phyloP scores from a whole-genome alignment of 2,797 vertebrate genomes.

The Peromyscus melanophrys region DNA sequence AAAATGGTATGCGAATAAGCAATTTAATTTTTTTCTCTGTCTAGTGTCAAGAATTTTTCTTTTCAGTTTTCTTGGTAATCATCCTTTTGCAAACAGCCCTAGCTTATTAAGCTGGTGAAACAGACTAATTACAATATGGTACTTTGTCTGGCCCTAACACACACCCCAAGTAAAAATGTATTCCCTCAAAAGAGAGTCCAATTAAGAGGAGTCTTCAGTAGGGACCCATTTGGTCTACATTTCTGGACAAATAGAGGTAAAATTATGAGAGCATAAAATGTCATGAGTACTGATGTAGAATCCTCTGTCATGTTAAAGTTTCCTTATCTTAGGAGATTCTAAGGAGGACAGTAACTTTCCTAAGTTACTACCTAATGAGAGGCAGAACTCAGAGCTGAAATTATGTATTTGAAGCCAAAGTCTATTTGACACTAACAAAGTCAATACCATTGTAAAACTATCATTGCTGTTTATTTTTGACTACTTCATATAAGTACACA shows the following conservation, averaged over 20 bases:
- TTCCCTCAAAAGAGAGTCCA: neutral
- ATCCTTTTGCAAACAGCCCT: neutral
- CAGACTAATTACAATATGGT: conserved; percentile 2
- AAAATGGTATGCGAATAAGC: conserved; percentile 56
- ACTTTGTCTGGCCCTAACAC: neutral
- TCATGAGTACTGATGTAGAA: neutral
- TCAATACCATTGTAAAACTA: neutral
- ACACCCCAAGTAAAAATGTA: neutral
- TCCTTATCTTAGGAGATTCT: neutral
- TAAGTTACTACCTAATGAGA: neutral
- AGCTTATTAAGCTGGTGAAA: conserved; percentile 53
- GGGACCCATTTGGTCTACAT: neutral
- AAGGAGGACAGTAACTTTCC: neutral
- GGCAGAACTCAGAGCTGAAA: neutral
- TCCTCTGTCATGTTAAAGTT: neutral
- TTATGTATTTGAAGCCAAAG: neutral
- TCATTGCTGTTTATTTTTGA: neutral
- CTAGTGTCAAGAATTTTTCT: conserved; percentile 37
- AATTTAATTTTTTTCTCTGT: conserved; percentile 30
- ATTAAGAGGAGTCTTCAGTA: neutral
- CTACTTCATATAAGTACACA: neutral
- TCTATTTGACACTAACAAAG: neutral
- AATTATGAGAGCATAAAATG: neutral
- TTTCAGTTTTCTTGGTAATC: conserved; percentile 57
- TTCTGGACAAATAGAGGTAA: neutral